Conservation (phyloP, 2,113 vertebrate genomes). For the Smithornis capensis region DNA sequence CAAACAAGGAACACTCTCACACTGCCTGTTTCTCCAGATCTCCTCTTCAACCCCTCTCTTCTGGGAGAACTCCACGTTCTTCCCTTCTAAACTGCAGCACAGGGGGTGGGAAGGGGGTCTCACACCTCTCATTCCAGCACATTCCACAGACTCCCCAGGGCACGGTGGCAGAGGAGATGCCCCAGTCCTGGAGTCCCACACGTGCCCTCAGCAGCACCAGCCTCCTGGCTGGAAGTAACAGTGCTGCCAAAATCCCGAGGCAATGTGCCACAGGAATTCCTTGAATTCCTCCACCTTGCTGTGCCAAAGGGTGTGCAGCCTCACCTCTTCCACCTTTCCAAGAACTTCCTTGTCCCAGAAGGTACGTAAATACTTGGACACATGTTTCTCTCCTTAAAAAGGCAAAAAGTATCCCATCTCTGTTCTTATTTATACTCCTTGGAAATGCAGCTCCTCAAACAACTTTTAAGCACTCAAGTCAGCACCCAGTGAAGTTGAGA, state of each 20-base stretch:
- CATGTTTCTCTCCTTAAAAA: background rate
- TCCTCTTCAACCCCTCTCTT: background rate
- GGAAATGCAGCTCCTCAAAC: background rate
- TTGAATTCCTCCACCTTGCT: background rate
- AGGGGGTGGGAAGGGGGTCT: too few relatives aligned
- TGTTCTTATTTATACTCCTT: background rate
- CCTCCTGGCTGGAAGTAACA: background rate
- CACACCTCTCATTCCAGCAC: background rate
- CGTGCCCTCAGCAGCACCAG: background rate
- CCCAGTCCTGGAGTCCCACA: background rate
- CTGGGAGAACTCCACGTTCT: background rate
- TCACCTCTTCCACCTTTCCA: background rate
- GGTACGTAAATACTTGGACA: background rate
- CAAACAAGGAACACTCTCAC: background rate
- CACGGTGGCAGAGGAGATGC: background rate
- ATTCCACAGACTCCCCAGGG: background rate
- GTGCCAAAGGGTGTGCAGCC: background rate
- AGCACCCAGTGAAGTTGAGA: background rate
- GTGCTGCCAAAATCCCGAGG: background rate
- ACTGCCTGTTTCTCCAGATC: background rate
- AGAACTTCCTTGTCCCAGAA: background rate
- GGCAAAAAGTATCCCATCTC: background rate
- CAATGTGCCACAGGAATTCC: background rate
- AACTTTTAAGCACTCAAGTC: background rate
- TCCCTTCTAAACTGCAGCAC: background rate